Conservation (phyloP, 2,888 invertebrate genomes). For the Dusona sp. region DNA sequence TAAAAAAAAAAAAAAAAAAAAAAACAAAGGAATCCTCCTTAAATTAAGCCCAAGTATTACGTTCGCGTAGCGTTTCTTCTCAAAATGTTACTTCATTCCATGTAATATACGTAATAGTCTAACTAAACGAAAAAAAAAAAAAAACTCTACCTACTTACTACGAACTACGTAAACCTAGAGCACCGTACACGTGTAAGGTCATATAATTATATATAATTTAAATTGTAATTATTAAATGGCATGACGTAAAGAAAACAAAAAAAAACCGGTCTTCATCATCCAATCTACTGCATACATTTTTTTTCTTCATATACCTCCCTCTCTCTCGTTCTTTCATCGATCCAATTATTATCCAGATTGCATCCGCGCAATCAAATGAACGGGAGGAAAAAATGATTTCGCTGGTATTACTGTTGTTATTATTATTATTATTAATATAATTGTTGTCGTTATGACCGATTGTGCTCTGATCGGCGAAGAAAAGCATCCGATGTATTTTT, state of each 20-base stretch:
- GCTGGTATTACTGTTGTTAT: slow-evolving; percentile 16
- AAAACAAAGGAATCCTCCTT: slow-evolving; percentile 69
- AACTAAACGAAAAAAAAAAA: slow-evolving; percentile 76
- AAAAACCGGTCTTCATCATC: slow-evolving; percentile 63
- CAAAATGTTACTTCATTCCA: slow-evolving; percentile 84
- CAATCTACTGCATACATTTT: slow-evolving; percentile 49
- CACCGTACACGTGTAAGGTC: slow-evolving; percentile 83
- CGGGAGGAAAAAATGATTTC: neutral
- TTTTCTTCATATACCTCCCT: slow-evolving; percentile 49
- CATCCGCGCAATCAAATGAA: slow-evolving; percentile 25
- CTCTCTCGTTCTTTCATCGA: slow-evolving; percentile 42
- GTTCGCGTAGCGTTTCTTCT: slow-evolving; percentile 83
- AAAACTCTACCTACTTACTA: slow-evolving; percentile 78
- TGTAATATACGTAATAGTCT: slow-evolving; percentile 85
- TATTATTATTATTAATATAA: slow-evolving; percentile 16
- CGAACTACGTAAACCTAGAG: slow-evolving; percentile 84
- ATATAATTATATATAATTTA: slow-evolving; percentile 84
- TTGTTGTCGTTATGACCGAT: slow-evolving; percentile 4
- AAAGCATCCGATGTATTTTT: slow-evolving; percentile 32
- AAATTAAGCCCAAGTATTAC: slow-evolving; percentile 84
- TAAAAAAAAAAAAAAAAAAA: slow-evolving; percentile 43
- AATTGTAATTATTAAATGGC: slow-evolving; percentile 85
- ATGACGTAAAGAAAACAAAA: slow-evolving; percentile 81
- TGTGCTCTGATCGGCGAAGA: slow-evolving; percentile 16
- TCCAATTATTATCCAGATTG: slow-evolving; percentile 45